phyloP scores from a whole-genome alignment of 2,797 vertebrate genomes.

The Siniperca undulata region DNA sequence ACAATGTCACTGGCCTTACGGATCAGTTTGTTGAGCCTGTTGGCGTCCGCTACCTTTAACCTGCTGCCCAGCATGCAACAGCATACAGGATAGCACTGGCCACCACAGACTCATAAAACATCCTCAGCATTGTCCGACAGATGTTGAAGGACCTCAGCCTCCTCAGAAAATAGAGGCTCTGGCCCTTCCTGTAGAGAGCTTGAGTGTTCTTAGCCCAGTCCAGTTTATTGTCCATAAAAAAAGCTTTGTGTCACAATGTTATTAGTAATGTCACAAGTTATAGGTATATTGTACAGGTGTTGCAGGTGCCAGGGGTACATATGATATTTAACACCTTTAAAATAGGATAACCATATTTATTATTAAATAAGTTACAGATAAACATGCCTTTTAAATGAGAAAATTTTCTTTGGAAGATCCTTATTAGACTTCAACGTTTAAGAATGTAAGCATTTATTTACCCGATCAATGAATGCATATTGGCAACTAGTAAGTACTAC shows the following conservation, averaged over 20 bases:
- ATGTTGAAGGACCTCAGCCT: too few species aligned
- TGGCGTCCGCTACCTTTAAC: too few species aligned
- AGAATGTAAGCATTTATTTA: not conserved
- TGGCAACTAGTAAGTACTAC: not conserved
- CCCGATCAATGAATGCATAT: not conserved
- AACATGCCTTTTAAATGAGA: not conserved
- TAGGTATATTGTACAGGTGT: not conserved
- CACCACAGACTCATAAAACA: too few species aligned
- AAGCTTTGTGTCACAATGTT: not conserved
- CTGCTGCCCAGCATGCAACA: too few species aligned
- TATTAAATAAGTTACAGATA: not conserved
- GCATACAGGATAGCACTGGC: too few species aligned
- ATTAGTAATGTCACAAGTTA: not conserved
- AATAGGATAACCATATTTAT: conserved; percentile 1
- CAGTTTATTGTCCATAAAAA: too few species aligned
- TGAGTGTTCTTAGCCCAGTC: too few species aligned
- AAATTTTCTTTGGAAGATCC: not conserved
- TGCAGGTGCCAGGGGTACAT: not conserved
- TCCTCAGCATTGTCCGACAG: too few species aligned
- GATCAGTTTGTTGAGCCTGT: too few species aligned
- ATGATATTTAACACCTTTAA: not conserved
- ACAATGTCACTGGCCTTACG: too few species aligned
- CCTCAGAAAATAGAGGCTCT: too few species aligned
- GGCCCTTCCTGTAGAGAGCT: too few species aligned
- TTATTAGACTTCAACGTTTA: not conserved